phyloP scores from a whole-genome alignment of 2,797 vertebrate genomes.

The Chiroxiphia lanceolata region DNA sequence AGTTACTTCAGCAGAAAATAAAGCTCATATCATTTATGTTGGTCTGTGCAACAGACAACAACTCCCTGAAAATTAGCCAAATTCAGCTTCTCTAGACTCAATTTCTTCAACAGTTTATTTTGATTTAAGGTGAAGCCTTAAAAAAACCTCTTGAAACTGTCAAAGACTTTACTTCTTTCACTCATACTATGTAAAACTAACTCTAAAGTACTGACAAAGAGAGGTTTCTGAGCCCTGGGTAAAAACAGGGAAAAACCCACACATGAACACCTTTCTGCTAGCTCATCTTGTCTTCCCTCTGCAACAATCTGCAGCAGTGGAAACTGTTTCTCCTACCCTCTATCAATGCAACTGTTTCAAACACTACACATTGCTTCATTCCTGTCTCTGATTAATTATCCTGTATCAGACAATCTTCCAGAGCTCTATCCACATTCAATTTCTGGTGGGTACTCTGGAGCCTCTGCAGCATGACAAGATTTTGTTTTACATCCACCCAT shows the following conservation, averaged over 20 bases:
- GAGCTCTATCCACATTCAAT: not conserved
- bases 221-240: not conserved
- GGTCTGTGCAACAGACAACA: not conserved
- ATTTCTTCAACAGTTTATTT: not conserved
- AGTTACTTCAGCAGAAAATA: constrained; percentile 13
- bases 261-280: not conserved
- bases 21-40: not conserved
- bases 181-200: not conserved
- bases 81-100: not conserved
- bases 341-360: not conserved
- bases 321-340: not conserved
- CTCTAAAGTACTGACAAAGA: not conserved
- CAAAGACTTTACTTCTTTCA: not conserved
- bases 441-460: not conserved
- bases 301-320: not conserved
- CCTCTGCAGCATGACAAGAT: not conserved
- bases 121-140: not conserved
- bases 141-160: not conserved
- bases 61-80: not conserved
- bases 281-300: not conserved
- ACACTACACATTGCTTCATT: not conserved
- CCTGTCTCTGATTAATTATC: not conserved
- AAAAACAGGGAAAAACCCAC: not conserved
- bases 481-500: not conserved
- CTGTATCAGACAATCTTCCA: not conserved